These are phyloP conservation scores for Nibea albiflora DNA, from an alignment of 2,113 vertebrate species.

Conservation along the genomic window DNA sequence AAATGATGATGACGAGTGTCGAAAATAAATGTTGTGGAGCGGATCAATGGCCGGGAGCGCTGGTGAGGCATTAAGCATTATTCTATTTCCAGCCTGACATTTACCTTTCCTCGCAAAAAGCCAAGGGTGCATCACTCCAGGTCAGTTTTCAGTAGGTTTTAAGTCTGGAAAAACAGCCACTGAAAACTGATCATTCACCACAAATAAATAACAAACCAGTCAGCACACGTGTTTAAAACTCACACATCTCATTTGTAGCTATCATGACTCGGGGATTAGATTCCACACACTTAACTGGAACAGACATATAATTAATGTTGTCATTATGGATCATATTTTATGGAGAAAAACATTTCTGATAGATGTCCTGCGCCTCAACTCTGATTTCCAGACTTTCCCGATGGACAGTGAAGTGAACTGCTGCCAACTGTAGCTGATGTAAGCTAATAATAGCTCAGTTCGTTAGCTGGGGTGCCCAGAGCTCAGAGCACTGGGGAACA, in stretches of 20 bases:
- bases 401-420: no score
- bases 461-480: no score
- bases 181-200: neutral
- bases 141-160: neutral
- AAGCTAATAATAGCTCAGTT: no score
- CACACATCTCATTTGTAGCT: no score
- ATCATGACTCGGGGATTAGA: no score
- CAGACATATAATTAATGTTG: neutral
- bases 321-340: no score
- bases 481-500: no score
- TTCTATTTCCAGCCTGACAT: slow-evolving; percentile 52
- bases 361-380: no score
- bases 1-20: slow-evolving; percentile 28
- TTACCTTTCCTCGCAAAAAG: slow-evolving; percentile 16
- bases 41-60: slow-evolving; percentile 9
- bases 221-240: no score
- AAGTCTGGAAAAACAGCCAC: neutral
- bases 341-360: no score
- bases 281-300: neutral
- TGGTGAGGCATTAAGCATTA: neutral
- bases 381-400: no score
- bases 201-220: neutral
- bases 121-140: neutral
- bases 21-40: slow-evolving; percentile 22
- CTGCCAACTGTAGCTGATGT: no score